Conservation (phyloP, 2,888 invertebrate species). For the Diachrysia chrysitis region DNA sequence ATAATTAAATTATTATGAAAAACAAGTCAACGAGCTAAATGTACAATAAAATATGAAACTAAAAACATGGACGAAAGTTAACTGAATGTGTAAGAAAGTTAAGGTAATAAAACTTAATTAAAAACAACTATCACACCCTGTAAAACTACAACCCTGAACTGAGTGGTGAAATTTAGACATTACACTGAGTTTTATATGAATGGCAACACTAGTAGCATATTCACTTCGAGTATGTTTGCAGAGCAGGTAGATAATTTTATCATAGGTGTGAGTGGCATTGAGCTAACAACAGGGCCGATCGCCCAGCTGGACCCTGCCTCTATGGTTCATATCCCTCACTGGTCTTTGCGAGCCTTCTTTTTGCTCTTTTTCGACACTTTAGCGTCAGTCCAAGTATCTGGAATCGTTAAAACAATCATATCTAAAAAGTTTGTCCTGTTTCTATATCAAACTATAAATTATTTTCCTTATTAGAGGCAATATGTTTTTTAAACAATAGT, state of each 20-base stretch:
- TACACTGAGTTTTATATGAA: constrained; percentile 46
- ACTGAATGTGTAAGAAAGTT: constrained; percentile 84
- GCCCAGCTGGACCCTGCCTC: constrained; percentile 71
- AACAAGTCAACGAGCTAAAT: constrained; percentile 85
- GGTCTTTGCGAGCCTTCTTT: constrained; percentile 93
- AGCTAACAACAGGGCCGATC: constrained; percentile 77
- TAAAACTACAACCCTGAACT: constrained; percentile 79
- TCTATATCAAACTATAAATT: not conserved
- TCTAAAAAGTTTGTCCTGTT: not conserved
- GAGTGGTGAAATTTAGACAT: constrained; percentile 49
- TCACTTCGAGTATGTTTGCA: constrained; percentile 53
- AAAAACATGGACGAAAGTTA: constrained; percentile 87
- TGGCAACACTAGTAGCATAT: constrained; percentile 56
- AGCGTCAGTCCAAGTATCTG: constrained; percentile 94
- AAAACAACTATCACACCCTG: constrained; percentile 83
- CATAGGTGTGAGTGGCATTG: constrained; percentile 80
- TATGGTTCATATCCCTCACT: constrained; percentile 86
- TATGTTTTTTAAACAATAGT: not conserved
- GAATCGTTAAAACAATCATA: constrained; percentile 40
- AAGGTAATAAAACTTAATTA: constrained; percentile 76
- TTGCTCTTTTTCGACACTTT: constrained; percentile 93
- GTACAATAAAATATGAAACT: constrained; percentile 87
- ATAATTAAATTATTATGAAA: constrained; percentile 86
- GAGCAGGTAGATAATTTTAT: constrained; percentile 70
- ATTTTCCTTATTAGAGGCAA: too few species aligned